A percentile compares a stretch with the other conserved stretches of the same genome.
Evolutionary conservation across 2,113 vertebrate species (phyloP).

Genomic region (Prunella fulvescens): DNA sequence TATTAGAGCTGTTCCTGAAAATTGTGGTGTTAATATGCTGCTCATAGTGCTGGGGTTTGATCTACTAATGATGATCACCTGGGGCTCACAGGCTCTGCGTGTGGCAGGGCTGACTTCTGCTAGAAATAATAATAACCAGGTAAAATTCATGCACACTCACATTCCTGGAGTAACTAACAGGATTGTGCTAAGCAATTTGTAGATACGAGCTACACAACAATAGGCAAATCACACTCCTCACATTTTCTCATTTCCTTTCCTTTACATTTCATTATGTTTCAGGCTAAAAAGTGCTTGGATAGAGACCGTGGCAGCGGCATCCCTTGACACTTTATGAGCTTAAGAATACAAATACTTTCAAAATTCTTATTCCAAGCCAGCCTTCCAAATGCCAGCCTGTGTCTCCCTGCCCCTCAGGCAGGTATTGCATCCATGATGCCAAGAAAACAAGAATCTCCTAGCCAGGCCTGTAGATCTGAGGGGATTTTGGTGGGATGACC

Average conservation of each 20-base stretch:
- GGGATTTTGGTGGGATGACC: neutral
- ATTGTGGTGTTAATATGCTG: slow-evolving; percentile 1
- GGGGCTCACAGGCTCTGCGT: neutral
- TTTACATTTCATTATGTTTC: neutral
- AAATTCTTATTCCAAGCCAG: neutral
- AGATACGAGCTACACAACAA: neutral
- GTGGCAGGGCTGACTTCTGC: neutral
- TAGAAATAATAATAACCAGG: neutral
- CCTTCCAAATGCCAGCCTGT: neutral
- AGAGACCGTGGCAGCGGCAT: neutral
- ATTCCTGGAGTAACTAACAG: neutral
- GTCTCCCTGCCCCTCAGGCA: neutral
- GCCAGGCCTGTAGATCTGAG: neutral
- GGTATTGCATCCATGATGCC: neutral
- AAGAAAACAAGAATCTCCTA: neutral
- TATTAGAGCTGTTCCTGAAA: neutral
- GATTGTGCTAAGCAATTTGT: neutral
- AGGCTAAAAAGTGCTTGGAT: neutral
- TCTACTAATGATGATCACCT: neutral
- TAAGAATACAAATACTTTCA: neutral
- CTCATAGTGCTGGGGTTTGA: neutral
- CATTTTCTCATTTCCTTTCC: neutral
- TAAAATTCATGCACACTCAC: neutral
- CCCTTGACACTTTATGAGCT: neutral
- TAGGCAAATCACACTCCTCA: neutral